Base-by-base conservation (phyloP, 2,888 invertebrate species). In the Nysson spinosus region DNA sequence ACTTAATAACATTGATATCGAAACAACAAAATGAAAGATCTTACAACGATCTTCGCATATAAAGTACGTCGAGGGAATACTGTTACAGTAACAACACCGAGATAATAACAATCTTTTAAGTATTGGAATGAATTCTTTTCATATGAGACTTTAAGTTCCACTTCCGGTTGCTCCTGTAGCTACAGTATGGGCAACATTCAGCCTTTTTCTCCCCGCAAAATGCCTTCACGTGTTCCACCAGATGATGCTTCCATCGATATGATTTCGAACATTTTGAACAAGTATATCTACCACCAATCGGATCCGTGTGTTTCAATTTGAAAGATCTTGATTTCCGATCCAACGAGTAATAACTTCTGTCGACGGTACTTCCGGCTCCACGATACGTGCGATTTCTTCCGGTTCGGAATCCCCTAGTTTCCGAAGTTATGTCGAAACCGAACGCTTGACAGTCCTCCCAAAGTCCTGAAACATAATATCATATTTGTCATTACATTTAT, bases 91-190 rank as follows among this genome's bases (percentile, higher is more conserved):
- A 11, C n/a, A n/a, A 19, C 14, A 20, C 2, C 11, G 12, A 2
- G 17, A 12, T 9, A 4, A 7, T 1, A 11, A 4, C 9, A 2
- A 19, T 49, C 2, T 19, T 9, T 39, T 35, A 63, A 24, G 9
- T 24, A 5, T 54, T 50, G 32, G 63, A 58, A 20, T 85, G 80
- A 0, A 82, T 79, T 52, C 88, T 87, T 85, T 90, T 91, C 80
- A 93, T 90, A 86, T 93, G 93, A 80, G 92, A 91, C 86, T 91
- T 91, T 77, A 93, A 92, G 87, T 93, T 93, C 88, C 92, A 91
- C 78, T 93, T 91, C 78, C 93, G 91, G 87, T 92, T 81, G 14
- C 82, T 93, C 85, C 91, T 90, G 88, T 93, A 93, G 77, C 90
- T 84, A 58, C 86, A 86, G 28, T 81, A 75, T 1, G 81, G 80